These are phyloP conservation scores for Trimorus sp. DNA, from an alignment of 2,888 invertebrate genomes.

Conservation along the genomic window DNA sequence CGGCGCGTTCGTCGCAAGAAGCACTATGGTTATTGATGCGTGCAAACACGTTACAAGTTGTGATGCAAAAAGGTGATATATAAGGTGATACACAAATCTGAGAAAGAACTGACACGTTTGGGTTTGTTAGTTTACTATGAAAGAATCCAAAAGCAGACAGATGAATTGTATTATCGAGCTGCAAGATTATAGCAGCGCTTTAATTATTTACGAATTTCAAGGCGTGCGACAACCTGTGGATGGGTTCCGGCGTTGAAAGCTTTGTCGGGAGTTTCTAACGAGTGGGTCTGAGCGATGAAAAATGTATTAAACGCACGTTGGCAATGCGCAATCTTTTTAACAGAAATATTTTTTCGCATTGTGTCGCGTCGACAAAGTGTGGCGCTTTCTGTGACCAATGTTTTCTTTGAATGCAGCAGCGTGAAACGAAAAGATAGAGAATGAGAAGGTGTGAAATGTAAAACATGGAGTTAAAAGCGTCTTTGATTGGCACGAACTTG, in stretches of 20 bases:
- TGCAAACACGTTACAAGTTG: neutral
- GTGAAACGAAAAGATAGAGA: too few relatives aligned
- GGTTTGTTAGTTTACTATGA: too few relatives aligned
- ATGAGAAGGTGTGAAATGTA: too few relatives aligned
- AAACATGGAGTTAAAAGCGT: too few relatives aligned
- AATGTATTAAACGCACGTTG: neutral
- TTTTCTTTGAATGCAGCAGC: too few relatives aligned
- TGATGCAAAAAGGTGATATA: too few relatives aligned
- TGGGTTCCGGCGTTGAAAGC: constrained; percentile 3
- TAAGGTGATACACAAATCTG: too few relatives aligned
- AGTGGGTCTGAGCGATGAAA: neutral
- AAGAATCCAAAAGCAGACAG: too few relatives aligned
- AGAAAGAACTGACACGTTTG: too few relatives aligned
- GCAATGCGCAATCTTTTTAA: neutral
- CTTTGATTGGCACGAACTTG: too few relatives aligned
- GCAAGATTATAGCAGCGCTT: neutral
- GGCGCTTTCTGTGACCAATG: too few relatives aligned
- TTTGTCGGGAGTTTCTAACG: constrained; percentile 4
- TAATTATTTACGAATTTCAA: constrained; percentile 1
- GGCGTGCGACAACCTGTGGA: constrained; percentile 5
- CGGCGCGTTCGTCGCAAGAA: neutral
- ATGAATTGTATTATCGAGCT: neutral
- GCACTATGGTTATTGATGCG: neutral
- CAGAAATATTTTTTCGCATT: constrained; percentile 1
- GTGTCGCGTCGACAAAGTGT: neutral